Evolutionary conservation across 1,140 invertebrate genomes (phyloP).

Genomic region (Hycleus cichorii): DNA sequence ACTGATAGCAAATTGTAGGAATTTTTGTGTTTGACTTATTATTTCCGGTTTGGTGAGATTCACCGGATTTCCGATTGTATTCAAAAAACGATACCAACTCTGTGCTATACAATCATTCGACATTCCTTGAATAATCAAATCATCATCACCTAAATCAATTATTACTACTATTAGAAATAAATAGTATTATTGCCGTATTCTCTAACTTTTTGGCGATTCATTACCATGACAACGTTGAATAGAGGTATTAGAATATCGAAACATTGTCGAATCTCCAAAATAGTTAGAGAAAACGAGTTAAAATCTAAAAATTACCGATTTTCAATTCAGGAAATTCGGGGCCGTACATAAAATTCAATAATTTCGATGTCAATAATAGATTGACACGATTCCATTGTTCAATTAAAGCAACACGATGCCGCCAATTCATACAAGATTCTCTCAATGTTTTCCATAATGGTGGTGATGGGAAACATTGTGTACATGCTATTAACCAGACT

Average conservation of each 20-base stretch:
- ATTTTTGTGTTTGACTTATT: slow-evolving; percentile 64
- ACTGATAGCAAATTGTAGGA: slow-evolving; percentile 48
- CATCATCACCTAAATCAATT: slow-evolving; percentile 65
- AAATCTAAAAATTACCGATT: slow-evolving; percentile 51
- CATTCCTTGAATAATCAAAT: slow-evolving; percentile 76
- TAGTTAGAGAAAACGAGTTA: too few species aligned
- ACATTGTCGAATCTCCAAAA: too few species aligned
- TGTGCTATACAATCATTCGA: slow-evolving; percentile 83
- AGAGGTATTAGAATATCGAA: too few species aligned
- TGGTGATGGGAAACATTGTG: slow-evolving; percentile 83
- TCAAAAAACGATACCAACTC: slow-evolving; percentile 89
- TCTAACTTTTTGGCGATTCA: too few species aligned
- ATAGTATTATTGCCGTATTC: too few species aligned
- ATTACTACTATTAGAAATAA: too few species aligned
- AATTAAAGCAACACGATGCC: slow-evolving; percentile 84
- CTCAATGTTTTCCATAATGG: slow-evolving; percentile 93
- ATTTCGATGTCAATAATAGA: slow-evolving; percentile 73
- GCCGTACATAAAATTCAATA: slow-evolving; percentile 85
- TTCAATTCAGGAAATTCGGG: slow-evolving; percentile 78
- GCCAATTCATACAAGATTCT: slow-evolving; percentile 86
- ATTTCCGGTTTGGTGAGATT: slow-evolving; percentile 74
- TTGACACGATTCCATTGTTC: slow-evolving; percentile 95
- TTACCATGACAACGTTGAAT: too few species aligned
- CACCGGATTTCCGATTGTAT: slow-evolving; percentile 89
- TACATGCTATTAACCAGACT: slow-evolving; percentile 87